Evolutionary conservation across 2,113 vertebrate genomes (phyloP).

Genomic region (Procavia capensis): DNA sequence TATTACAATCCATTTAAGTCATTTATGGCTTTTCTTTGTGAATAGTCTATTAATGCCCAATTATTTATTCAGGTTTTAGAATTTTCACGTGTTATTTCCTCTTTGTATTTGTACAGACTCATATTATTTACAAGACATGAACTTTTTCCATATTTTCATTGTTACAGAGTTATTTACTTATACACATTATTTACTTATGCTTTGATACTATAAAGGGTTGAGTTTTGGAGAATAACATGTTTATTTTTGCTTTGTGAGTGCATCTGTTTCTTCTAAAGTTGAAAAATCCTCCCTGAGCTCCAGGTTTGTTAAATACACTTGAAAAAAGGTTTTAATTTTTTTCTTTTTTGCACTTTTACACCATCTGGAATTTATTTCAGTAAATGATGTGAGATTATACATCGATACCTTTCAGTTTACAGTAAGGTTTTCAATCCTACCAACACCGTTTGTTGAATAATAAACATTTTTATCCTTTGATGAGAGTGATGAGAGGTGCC

Average conservation of each 20-base stretch:
- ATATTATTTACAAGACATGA: not conserved
- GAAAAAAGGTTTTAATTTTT: not conserved
- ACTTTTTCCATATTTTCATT: not conserved
- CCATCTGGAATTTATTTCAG: constrained; percentile 28
- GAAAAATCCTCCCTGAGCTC: not conserved
- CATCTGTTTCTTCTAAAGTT: not conserved
- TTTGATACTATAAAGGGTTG: not conserved
- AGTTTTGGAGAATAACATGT: not conserved
- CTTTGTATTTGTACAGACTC: not conserved
- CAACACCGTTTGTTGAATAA: not conserved
- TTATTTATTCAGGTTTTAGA: constrained; percentile 8
- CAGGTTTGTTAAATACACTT: not conserved
- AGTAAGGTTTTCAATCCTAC: not conserved
- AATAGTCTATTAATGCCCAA: not conserved
- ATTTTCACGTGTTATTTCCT: not conserved
- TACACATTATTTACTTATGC: not conserved
- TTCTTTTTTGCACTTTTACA: not conserved
- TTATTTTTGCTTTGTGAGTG: not conserved
- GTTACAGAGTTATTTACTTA: not conserved
- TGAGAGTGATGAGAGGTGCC: not conserved
- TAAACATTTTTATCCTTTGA: not conserved
- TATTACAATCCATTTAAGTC: not conserved
- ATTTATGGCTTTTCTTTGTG: not conserved
- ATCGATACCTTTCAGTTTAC: not conserved
- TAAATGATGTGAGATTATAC: not conserved